Evolutionary conservation across 1,140 invertebrate genomes (phyloP), one percentile per base, ranked within the genome.

Genomic region (Drosophila kikkawai): DNA sequence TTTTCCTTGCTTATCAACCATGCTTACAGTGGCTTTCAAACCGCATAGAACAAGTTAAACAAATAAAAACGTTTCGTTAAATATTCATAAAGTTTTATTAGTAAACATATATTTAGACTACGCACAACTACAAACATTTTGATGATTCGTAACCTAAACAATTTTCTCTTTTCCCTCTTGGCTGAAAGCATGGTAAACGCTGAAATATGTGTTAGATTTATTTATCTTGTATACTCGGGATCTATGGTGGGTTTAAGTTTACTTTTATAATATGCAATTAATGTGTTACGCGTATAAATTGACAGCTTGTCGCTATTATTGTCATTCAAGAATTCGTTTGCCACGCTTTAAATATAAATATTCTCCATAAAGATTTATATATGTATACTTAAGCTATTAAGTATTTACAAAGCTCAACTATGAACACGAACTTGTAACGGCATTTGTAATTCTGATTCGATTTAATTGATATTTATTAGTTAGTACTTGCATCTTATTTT

Each of bases 321-420:
- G 70, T 59, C 64, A 26, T 88, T 57, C 34, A 78, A 79, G 75
- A 79, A 69, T 77, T 60, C 44, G 63, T 73, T 82, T 79, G 79
- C 63, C 79, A 79, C 76, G 64, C 70, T 70, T 66, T 78, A 77
- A 71, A 74, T 83, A 58, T 55, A 32, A 70, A 51, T 81, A 56
- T 48, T 58, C 53, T 55, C 39, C 32, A 69, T 57, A 57, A 60
- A 80, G 75, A 42, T 80, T 61, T 76, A 70, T 67, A 70, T 85
- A 82, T 75, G 75, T 71, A 88, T 88, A 85, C 85, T 90, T 90
- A 90, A 91, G 50, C 85, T 90, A 90, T 90, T 90, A 90, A 90
- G 85, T 90, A 90, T 90, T 85, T 90, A 90, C 85, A 91, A 90
- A 90, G 86, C 79, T 85, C 85, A 90, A 85, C 79, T 79, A 74